A percentile compares a stretch with the other conserved stretches of the same genome.
These are phyloP conservation scores for Cryptocheilus praepositus DNA, from an alignment of 2,888 invertebrate genomes.

Conservation along the genomic window DNA sequence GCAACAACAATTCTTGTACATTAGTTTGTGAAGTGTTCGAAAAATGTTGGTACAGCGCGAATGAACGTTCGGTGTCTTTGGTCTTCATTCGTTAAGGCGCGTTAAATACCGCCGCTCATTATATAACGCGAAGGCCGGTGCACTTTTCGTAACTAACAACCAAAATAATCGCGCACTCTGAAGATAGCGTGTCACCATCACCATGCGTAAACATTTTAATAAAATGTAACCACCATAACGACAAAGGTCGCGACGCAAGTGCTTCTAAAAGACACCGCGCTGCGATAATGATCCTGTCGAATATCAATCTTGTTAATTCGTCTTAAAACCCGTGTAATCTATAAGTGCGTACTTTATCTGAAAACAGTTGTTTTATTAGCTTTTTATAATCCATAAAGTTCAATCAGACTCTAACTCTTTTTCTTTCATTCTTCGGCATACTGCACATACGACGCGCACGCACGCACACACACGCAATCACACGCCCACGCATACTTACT, in stretches of 20 bases:
- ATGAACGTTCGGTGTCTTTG: too few species aligned
- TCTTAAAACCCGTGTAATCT: constrained; percentile 19
- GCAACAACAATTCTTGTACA: constrained; percentile 5
- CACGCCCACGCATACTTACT: not conserved
- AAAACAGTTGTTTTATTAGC: constrained; percentile 2
- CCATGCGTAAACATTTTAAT: constrained; percentile 1
- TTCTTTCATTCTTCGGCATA: constrained; percentile 27
- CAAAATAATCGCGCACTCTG: too few species aligned
- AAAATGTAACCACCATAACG: constrained; percentile 2
- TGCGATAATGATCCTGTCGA: too few species aligned
- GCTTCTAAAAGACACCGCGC: too few species aligned
- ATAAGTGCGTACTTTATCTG: constrained; percentile 4
- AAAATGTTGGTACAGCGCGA: too few species aligned
- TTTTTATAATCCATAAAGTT: not conserved
- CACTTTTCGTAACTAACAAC: too few species aligned
- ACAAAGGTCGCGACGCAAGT: not conserved
- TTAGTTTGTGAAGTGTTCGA: too few species aligned
- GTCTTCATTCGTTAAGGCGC: too few species aligned
- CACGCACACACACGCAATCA: not conserved
- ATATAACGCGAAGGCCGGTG: too few species aligned
- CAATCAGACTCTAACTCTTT: constrained; percentile 10
- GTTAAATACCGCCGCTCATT: too few species aligned
- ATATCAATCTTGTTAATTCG: constrained; percentile 17
- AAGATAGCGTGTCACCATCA: not conserved
- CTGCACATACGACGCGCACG: constrained; percentile 17